phyloP scores from a whole-genome alignment of 1,140 invertebrate species.

The Metaphire vulgaris region DNA sequence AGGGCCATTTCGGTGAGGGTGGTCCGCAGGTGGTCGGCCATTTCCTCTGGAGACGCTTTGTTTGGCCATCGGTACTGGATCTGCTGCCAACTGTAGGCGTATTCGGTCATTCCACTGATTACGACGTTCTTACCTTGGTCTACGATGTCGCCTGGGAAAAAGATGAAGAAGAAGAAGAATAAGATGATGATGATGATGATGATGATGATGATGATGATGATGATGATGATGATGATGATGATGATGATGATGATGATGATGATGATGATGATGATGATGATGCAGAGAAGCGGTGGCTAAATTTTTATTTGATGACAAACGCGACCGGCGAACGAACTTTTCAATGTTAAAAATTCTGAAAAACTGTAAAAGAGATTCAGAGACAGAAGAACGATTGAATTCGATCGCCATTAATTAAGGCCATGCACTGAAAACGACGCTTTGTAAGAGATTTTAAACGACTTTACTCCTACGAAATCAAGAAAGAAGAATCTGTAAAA shows the following conservation, averaged over 20 bases:
- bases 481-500: too few species aligned
- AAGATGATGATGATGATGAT: background rate
- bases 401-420: too few species aligned
- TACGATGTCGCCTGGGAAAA: conserved; percentile 10
- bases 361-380: too few species aligned
- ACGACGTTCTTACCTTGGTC: conserved; percentile 18
- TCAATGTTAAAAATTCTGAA: too few species aligned
- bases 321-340: too few species aligned
- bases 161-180: background rate
- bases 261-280: conserved; percentile 12
- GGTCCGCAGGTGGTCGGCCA: background rate
- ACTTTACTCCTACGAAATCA: too few species aligned
- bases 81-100: conserved; percentile 12
- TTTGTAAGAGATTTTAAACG: too few species aligned
- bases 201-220: background rate
- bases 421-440: too few species aligned
- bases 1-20: background rate
- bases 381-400: too few species aligned
- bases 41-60: conserved; percentile 3
- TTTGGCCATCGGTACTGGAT: conserved; percentile 15
- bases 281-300: too few species aligned
- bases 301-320: too few species aligned
- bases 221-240: conserved; percentile 7
- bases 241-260: conserved; percentile 5
- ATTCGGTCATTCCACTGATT: conserved; percentile 8